These are phyloP conservation scores for Phoebastria nigripes DNA, from an alignment of 2,797 vertebrate species.

Conservation along the genomic window DNA sequence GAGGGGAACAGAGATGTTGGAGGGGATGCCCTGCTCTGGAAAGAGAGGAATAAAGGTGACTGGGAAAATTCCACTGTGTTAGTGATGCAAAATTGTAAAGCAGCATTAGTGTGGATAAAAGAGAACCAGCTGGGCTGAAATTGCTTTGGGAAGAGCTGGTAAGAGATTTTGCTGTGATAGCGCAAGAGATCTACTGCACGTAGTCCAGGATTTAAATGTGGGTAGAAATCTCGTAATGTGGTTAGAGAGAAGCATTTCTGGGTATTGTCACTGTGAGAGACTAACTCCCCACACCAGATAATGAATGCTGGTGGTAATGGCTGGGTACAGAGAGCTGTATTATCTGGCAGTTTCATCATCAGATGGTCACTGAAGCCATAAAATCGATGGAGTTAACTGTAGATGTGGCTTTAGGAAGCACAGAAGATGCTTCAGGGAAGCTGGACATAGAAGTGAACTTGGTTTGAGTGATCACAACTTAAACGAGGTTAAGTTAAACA, in stretches of 20 bases:
- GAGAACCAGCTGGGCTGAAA: conserved; percentile 51
- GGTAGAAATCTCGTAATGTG: neutral
- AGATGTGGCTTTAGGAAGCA: neutral
- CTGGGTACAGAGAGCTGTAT: neutral
- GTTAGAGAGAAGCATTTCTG: neutral
- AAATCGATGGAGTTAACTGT: neutral
- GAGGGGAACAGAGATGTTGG: neutral
- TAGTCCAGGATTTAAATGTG: conserved; percentile 42
- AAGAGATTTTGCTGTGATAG: conserved; percentile 36
- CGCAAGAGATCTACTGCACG: neutral
- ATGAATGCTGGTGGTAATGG: neutral
- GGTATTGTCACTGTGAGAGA: neutral
- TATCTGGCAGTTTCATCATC: neutral
- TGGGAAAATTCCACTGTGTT: conserved; percentile 43
- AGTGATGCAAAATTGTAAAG: conserved; percentile 35
- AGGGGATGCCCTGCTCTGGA: neutral
- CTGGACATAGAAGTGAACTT: neutral
- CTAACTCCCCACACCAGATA: neutral
- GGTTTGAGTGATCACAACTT: neutral
- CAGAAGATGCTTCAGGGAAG: neutral
- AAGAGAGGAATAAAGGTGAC: conserved; percentile 31
- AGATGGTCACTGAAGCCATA: neutral
- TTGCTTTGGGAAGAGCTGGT: conserved; percentile 43
- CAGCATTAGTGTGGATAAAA: conserved; percentile 60
- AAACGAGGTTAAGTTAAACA: neutral